These are phyloP conservation scores for Nettapus auritus DNA, from an alignment of 2,113 vertebrate species.

Conservation along the genomic window DNA sequence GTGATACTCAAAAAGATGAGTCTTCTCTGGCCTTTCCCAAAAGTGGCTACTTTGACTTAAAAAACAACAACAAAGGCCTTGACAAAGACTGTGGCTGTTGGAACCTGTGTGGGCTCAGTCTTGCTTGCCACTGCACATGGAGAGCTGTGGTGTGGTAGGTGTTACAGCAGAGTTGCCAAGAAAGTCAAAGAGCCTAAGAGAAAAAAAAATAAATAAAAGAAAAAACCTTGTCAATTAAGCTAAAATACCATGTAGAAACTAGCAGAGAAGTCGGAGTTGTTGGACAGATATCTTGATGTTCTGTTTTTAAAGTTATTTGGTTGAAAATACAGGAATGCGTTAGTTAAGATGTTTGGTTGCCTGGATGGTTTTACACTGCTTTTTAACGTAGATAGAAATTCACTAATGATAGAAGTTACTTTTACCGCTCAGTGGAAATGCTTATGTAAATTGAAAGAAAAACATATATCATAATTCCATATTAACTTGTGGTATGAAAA, in stretches of 20 bases:
- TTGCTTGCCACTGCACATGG: rapidly evolving
- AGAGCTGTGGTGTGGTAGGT: not conserved
- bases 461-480: not conserved
- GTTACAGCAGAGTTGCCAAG: not conserved
- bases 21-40: not conserved
- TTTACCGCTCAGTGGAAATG: slow-evolving; percentile 26
- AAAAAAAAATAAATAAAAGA: no score
- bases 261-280: not conserved
- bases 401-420: not conserved
- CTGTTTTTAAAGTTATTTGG: not conserved
- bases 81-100: no score
- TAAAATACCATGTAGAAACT: not conserved
- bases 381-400: not conserved
- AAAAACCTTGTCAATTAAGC: not conserved
- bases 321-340: not conserved
- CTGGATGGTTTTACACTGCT: not conserved
- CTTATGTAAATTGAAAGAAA: not conserved
- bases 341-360: not conserved
- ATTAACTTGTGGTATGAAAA: slow-evolving; percentile 10
- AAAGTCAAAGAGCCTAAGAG: not conserved
- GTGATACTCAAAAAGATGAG: not conserved
- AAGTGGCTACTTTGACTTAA: rapidly evolving
- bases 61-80: no score
- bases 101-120: not conserved
- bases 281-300: not conserved